phyloP scores from a whole-genome alignment of 1,140 invertebrate genomes.

The Drosophila baimaii region DNA sequence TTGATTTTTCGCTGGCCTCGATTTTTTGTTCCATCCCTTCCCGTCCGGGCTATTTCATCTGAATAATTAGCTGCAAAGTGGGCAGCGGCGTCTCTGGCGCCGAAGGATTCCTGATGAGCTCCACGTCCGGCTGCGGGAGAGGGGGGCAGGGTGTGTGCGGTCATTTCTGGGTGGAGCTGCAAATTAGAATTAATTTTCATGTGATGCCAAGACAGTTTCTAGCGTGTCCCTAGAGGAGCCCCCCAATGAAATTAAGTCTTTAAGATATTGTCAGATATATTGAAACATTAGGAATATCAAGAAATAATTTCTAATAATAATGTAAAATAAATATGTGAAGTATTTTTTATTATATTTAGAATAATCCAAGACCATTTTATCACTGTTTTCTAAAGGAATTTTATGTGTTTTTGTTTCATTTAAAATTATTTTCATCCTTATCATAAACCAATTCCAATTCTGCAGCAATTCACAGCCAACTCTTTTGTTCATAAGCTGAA shows the following conservation, averaged over 20 bases:
- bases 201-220: conserved; percentile 32
- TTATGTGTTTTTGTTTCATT: not conserved
- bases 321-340: no score
- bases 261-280: not conserved
- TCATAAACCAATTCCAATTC: not conserved
- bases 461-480: not conserved
- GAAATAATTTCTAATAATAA: no score
- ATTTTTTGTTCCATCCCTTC: conserved; percentile 19
- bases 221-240: not conserved
- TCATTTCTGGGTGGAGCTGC: conserved; percentile 60
- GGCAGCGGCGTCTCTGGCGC: conserved; percentile 56
- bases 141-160: no score
- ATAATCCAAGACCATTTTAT: no score
- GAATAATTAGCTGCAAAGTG: conserved; percentile 82
- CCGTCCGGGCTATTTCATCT: conserved; percentile 63
- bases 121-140: conserved; percentile 51
- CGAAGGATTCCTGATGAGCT: conserved; percentile 32
- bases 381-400: no score
- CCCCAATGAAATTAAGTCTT: no score
- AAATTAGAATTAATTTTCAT: conserved; percentile 81
- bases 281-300: no score
- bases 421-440: not conserved
- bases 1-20: conserved; percentile 68
- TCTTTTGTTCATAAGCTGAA: conserved; percentile 2
- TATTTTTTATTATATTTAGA: no score